phyloP scores from a whole-genome alignment of 2,888 invertebrate species.

The Sphaeridia pumilis region DNA sequence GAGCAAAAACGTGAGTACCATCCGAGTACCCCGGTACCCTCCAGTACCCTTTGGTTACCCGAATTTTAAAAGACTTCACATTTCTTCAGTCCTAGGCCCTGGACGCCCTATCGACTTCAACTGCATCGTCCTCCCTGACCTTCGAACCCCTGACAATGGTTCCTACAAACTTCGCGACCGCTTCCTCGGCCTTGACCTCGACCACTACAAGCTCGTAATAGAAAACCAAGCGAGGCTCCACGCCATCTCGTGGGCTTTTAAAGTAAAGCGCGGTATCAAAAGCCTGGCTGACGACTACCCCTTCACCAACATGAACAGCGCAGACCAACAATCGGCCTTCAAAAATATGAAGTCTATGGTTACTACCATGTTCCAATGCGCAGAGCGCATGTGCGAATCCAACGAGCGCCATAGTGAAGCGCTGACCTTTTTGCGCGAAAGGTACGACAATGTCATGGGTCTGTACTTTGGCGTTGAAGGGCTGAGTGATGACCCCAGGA shows the following conservation, averaged over 20 bases:
- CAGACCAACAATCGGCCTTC: not conserved
- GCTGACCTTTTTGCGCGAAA: not conserved
- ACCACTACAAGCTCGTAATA: slow-evolving; percentile 6
- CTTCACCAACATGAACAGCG: not conserved
- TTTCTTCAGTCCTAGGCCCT: not conserved
- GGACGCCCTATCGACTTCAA: slow-evolving; percentile 1
- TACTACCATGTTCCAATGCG: not conserved
- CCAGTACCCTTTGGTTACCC: not conserved
- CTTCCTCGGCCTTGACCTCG: slow-evolving; percentile 9
- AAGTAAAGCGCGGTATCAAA: not conserved
- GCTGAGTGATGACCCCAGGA: slow-evolving; percentile 23
- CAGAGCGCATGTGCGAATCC: not conserved
- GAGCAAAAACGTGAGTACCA: not conserved
- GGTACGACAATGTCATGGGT: slow-evolving; percentile 2
- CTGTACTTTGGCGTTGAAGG: slow-evolving; percentile 18
- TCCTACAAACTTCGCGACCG: not conserved
- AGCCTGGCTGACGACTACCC: not conserved
- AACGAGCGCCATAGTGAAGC: not conserved
- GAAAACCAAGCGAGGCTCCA: slow-evolving; percentile 5
- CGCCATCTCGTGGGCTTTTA: slow-evolving; percentile 12
- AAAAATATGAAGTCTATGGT: not conserved
- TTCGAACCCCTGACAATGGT: slow-evolving; percentile 1
- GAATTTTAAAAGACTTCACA: not conserved
- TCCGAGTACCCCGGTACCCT: too few species aligned
- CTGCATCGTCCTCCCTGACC: slow-evolving; percentile 10